Conservation (phyloP, 2,113 vertebrate species). For the Bubalus kerabau region DNA sequence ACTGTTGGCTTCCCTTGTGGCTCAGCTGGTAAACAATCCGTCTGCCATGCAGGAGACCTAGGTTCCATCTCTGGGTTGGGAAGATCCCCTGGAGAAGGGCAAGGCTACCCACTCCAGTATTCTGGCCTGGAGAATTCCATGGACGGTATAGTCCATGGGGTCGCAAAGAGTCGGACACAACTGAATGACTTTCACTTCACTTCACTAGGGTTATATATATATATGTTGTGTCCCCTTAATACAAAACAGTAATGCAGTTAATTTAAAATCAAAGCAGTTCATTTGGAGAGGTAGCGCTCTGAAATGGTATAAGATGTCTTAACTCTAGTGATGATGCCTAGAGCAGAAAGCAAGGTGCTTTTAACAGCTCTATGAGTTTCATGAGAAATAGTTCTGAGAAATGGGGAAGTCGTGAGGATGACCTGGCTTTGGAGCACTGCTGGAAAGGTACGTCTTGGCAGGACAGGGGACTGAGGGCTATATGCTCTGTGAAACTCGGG, state of each 20-base stretch:
- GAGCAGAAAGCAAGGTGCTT: background rate
- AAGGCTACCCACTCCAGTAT: too few relatives aligned
- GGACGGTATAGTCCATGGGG: too few relatives aligned
- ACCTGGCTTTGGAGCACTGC: background rate
- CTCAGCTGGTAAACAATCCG: too few relatives aligned
- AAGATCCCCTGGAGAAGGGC: too few relatives aligned
- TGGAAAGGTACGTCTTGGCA: background rate
- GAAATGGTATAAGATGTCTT: background rate
- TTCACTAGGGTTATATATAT: background rate
- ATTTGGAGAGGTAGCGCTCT: background rate
- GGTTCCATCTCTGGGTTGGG: too few relatives aligned
- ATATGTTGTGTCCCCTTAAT: background rate
- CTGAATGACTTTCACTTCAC: too few relatives aligned
- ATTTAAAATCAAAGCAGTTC: background rate
- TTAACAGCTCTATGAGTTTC: background rate
- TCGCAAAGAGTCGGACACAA: too few relatives aligned
- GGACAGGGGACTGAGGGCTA: background rate
- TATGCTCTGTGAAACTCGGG: background rate
- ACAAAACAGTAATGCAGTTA: background rate
- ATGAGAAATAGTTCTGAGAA: background rate
- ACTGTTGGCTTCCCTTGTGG: background rate
- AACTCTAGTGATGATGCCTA: background rate
- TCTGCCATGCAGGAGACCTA: too few relatives aligned
- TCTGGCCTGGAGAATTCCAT: too few relatives aligned
- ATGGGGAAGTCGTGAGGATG: accelerated